Base-by-base conservation (phyloP, 2,113 vertebrate genomes). In the Poecile atricapillus region DNA sequence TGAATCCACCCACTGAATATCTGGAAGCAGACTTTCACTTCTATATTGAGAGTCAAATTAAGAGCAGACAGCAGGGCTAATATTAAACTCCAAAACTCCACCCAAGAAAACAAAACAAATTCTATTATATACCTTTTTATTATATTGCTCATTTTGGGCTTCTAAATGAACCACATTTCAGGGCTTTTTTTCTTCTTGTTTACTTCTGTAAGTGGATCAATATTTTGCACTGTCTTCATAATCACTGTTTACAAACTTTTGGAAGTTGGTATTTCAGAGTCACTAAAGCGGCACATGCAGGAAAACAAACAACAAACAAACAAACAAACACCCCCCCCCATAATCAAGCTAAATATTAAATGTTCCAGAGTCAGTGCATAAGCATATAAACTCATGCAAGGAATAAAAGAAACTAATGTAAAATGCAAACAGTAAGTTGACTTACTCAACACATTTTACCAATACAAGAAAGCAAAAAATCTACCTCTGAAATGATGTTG, bases 191-290 rank as follows among this genome's bases (percentile, higher is more conserved):
- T 89, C 86, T 53, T 94, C 87, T 60, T 96, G 88, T 49, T 96
- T 91, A 92, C 37, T 87, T 94, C 71, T 80, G 25, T 90, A 67
- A 83, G 25, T 62, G 85, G 89, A 92, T 81, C 90, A 93, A 81
- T 84, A 76, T 96, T 94, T 67, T 92, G 84, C 22, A 84, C 82
- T 80, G 94, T 94, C 95, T 97, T 97, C 83, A 95, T 64, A 94
- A 96, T 93, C 62, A 96, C 52, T 53, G 65, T 94, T 89, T 93
- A 96, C 81, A 97, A 89, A 93, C 88, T 96, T 91, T 94, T 92
- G 93, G 92, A 95, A 73, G 39, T 9, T 83, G 93, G 89, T 89
- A 83, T 87, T 96, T 98, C 96, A 92, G 91, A 93, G 87, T 97
- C 98, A 98, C 97, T 98, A 87, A 64, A 94, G 89, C 27, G 78